Evolutionary conservation across 2,888 invertebrate genomes (phyloP).

Genomic region (Drosophila buzzatii): DNA sequence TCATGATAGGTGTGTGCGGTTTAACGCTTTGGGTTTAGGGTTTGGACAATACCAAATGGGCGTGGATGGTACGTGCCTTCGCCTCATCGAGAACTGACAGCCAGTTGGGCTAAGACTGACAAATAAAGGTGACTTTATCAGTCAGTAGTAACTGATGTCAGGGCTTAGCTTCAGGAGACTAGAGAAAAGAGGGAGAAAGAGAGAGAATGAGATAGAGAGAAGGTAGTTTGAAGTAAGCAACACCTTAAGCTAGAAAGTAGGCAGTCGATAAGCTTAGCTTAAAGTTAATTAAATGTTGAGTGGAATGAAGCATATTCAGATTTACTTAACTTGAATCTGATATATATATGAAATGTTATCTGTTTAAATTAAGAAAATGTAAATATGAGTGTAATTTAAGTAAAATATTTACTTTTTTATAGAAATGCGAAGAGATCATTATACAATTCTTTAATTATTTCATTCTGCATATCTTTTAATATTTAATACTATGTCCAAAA

Average conservation of each 20-base stretch:
- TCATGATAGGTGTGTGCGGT: constrained; percentile 79
- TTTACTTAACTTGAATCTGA: neutral
- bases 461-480: too few species aligned
- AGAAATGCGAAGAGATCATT: neutral
- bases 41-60: constrained; percentile 42
- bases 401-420: neutral
- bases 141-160: constrained; percentile 61
- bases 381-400: neutral
- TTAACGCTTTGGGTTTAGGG: constrained; percentile 65
- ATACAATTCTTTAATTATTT: neutral
- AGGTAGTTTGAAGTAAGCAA: too few species aligned
- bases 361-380: neutral
- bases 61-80: constrained; percentile 61
- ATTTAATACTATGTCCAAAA: too few species aligned
- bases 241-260: constrained; percentile 10
- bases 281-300: neutral
- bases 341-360: neutral
- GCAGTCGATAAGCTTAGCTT: neutral
- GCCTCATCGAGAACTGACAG: constrained; percentile 47
- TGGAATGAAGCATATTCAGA: neutral
- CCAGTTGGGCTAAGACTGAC: constrained; percentile 70
- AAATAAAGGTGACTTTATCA: constrained; percentile 80
- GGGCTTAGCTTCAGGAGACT: constrained; percentile 41
- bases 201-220: neutral
- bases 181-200: neutral